Base-by-base conservation (phyloP, 2,888 invertebrate species). In the Drosophila testacea region DNA sequence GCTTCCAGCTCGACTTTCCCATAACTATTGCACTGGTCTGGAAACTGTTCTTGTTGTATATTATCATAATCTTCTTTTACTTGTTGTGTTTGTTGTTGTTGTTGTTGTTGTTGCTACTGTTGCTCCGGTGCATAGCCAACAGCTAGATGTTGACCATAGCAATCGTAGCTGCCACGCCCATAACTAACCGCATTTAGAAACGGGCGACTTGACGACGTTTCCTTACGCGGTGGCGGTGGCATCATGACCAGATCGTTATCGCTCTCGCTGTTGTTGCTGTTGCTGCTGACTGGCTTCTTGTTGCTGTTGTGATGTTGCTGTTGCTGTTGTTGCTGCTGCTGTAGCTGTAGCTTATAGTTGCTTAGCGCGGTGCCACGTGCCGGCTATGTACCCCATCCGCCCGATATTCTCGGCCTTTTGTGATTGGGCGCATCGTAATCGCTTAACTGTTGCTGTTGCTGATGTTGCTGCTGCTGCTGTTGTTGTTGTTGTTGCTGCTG, bases 381-480 rank as follows among this genome's bases (percentile, higher is more conserved):
- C 84, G 92, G 95, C 96, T 97, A 97, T 95, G 97, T 96, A 93
- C 96, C 95, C 98, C 98, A 98, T 73, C 96, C 96, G 92, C 98
- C 98, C 62, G 95, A 94, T 92, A 98, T 95, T 93, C 98, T 95
- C 90, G 97, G 95, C 92, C 98, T 95, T 93, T 98, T 98, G 93
- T 96, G 91, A 83, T 91, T 92, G 51, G 92, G 92, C 48, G 92
- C 94, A 91, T 95, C 95, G 84, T 95, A 95, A 81, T 95, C 95
- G 77, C 93, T 93, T 77, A 93, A 80, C 28, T 90, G 91, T 41
- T 90, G 90, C 32, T 88, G 88, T 1, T 90, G 90, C 1, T 90
- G 90, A 0, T 90, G 90, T 0, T 90, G 90, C 0, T 91, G 91
- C 0, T 91, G 91, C 0, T 90, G 90, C 0, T 90, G 91, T 0